Evolutionary conservation across 2,888 invertebrate genomes (phyloP), one percentile per base, ranked within the genome.

Genomic region (Leptinotarsa juncta): DNA sequence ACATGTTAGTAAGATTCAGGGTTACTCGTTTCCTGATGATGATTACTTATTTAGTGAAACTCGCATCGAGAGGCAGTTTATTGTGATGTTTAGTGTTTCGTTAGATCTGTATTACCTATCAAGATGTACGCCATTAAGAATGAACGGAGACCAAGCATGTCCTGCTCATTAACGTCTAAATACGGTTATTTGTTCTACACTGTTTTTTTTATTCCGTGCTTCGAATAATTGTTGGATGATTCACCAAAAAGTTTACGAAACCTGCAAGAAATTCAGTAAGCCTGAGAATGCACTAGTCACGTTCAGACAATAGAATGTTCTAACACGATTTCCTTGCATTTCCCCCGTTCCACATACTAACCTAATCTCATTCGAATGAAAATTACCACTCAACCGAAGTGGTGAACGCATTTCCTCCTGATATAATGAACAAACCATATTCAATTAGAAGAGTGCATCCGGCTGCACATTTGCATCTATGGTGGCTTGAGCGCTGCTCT

Each of bases 401-500:
- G 23, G 53, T 18, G 69, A 57, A 69, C 18, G 57, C 48, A 69
- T 48, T 69, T 60, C 23, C 57, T 20, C 1, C n/a, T 48, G 57
- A 69, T 48, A 49, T 20, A 57, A 69, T 69, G 23, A 60, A n/a
- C 42, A 57, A 16, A 26, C 57, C 57, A 69, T 69, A 77, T 77
- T 75, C 71, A 75, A 77, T 77, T 77, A 75, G 70, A 65, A 23
- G 62, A 75, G 72, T 73, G 75, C 73, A 73, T 66, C 72, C 73
- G 62, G 72, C 55, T 68, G 77, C 75, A 71, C 70, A 77, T 75
- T 75, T 75, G 75, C 75, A 75, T 75, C 70, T 69, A 77, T 71
- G 70, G 67, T 55, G 75, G 4, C 67, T 53, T 7, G 60, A 3
- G 60, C 51, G 60, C 55, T 20, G 73, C 23, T 67, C 73, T 70